phyloP scores from a whole-genome alignment of 2,797 vertebrate species.

The Helicolenus hilgendorfi region DNA sequence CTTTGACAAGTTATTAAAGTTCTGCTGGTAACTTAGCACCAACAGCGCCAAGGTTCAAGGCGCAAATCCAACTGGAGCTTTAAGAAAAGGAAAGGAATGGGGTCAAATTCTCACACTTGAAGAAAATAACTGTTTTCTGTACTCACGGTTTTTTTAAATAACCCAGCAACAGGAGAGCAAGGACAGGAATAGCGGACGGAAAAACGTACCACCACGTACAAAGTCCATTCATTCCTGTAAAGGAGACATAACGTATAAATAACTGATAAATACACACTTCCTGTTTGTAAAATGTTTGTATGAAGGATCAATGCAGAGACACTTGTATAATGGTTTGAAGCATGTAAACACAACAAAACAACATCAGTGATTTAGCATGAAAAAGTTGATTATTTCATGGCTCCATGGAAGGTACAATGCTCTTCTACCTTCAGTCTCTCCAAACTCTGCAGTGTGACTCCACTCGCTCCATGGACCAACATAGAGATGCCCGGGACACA shows the following conservation, averaged over 20 bases:
- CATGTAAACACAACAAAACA: neutral
- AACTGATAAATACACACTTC: neutral
- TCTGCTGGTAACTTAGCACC: neutral
- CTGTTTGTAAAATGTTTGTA: neutral
- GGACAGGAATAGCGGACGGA: rapidly evolving
- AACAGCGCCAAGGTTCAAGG: neutral
- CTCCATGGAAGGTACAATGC: neutral
- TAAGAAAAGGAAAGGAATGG: neutral
- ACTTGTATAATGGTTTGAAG: neutral
- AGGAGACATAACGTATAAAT: neutral
- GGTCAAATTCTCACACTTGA: neutral
- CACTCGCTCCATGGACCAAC: conserved; percentile 87
- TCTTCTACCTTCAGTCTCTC: neutral
- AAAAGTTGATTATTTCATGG: neutral
- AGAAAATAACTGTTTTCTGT: neutral
- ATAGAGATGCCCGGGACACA: rapidly evolving
- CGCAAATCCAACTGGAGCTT: neutral
- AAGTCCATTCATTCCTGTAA: neutral
- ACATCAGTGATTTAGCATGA: neutral
- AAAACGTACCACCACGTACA: neutral
- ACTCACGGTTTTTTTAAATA: conserved; percentile 80
- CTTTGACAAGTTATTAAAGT: neutral
- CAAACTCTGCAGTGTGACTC: conserved; percentile 57
- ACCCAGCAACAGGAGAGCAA: conserved; percentile 22
- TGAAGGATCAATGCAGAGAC: neutral